A percentile compares a stretch with the other conserved stretches of the same genome.
phyloP scores from a whole-genome alignment of 2,797 vertebrate genomes.

The Tadarida brasiliensis region DNA sequence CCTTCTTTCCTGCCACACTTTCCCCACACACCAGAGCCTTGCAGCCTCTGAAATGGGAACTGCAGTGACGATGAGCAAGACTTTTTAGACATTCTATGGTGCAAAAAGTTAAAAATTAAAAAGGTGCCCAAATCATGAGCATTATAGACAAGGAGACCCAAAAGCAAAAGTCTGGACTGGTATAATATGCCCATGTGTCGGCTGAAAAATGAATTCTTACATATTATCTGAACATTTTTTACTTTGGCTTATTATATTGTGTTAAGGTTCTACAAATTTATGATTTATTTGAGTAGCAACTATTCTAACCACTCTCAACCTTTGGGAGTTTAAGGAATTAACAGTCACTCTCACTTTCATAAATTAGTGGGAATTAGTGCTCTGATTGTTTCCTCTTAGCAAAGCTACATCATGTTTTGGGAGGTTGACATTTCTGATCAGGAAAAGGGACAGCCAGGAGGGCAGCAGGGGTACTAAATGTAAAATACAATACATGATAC shows the following conservation, averaged over 20 bases:
- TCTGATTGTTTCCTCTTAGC: not conserved
- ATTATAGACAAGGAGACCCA: not conserved
- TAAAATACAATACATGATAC: not conserved
- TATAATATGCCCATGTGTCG: not conserved
- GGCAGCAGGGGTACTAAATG: not conserved
- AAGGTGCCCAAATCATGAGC: not conserved
- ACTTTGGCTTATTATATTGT: not conserved
- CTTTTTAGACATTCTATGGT: constrained; percentile 41
- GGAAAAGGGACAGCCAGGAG: not conserved
- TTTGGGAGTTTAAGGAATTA: constrained; percentile 25
- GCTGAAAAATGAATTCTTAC: not conserved
- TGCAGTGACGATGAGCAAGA: not conserved
- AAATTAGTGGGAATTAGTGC: not conserved
- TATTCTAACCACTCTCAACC: not conserved
- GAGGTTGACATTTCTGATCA: not conserved
- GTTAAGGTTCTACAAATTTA: not conserved
- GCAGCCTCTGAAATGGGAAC: constrained; percentile 46
- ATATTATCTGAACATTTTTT: not conserved
- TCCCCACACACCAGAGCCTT: not conserved
- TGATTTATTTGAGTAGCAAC: not conserved
- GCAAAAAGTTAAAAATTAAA: constrained; percentile 25
- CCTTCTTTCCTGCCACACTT: constrained; percentile 16
- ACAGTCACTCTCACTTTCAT: not conserved
- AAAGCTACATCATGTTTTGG: not conserved
- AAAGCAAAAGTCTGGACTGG: not conserved